Conservation (phyloP, 1,140 invertebrate genomes). For the Yoshiicerus persimilis region DNA sequence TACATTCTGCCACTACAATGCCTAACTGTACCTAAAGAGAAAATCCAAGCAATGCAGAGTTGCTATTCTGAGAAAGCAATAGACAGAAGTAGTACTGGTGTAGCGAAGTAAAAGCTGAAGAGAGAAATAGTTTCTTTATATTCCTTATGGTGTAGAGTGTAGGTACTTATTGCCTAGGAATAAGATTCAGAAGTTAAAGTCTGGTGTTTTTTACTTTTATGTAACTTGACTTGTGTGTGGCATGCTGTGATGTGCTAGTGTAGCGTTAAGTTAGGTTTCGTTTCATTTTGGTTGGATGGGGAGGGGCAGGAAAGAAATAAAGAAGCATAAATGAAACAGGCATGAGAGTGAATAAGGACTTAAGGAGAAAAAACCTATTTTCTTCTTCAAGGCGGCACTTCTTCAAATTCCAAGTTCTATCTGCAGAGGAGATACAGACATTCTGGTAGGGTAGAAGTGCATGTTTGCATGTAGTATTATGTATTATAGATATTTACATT, state of each 20-base stretch:
- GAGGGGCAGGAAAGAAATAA: conserved; percentile 11
- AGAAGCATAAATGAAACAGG: conserved; percentile 13
- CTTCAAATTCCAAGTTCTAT: neutral
- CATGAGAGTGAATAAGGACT: conserved; percentile 16
- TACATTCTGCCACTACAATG: neutral
- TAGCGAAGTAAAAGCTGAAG: neutral
- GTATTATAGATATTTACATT: neutral
- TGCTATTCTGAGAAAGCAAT: neutral
- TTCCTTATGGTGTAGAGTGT: neutral
- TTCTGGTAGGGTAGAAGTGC: neutral
- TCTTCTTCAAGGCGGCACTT: neutral
- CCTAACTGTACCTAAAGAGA: neutral
- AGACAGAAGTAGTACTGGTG: neutral
- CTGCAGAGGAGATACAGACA: neutral
- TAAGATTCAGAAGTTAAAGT: neutral
- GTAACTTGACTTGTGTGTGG: neutral
- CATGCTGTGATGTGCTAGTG: neutral
- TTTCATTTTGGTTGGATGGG: neutral
- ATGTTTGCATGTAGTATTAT: neutral
- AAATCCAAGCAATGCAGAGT: neutral
- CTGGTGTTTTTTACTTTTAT: neutral
- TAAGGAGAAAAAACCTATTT: neutral
- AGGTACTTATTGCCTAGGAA: neutral
- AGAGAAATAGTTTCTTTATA: neutral
- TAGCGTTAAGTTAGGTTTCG: neutral